Evolutionary conservation across 2,113 vertebrate species (phyloP).

Genomic region (Rhinogobius similis): DNA sequence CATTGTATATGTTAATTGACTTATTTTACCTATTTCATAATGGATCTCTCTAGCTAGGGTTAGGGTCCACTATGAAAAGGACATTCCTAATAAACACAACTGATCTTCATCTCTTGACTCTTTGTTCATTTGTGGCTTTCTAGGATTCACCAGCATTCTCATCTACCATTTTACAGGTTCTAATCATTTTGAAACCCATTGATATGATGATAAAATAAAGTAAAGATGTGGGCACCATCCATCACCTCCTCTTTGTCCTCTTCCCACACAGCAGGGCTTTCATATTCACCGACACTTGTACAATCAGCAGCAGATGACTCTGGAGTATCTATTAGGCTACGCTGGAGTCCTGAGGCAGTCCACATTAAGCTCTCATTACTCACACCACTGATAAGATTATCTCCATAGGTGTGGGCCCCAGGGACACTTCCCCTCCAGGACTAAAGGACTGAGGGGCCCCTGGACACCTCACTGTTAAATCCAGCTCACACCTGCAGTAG

Average conservation of each 20-base stretch:
- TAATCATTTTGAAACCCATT: no score
- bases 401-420: constrained; percentile 52
- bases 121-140: no score
- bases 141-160: no score
- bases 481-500: neutral
- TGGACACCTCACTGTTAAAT: neutral
- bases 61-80: no score
- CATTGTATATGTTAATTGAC: no score
- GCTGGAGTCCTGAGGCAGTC: constrained; percentile 33
- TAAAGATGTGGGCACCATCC: neutral
- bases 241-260: constrained; percentile 4
- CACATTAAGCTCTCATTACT: constrained; percentile 59
- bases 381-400: constrained; percentile 45
- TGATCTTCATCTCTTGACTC: no score
- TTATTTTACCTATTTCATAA: no score
- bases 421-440: constrained; percentile 22
- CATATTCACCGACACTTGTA: constrained; percentile 7
- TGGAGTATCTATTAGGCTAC: constrained; percentile 1
- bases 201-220: no score
- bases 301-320: constrained; percentile 29
- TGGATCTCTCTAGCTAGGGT: no score
- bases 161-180: no score
- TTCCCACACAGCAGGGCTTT: neutral
- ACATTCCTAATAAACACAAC: no score
- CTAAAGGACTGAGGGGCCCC: neutral